phyloP scores from a whole-genome alignment of 2,888 invertebrate species.

The Baccha elongata region DNA sequence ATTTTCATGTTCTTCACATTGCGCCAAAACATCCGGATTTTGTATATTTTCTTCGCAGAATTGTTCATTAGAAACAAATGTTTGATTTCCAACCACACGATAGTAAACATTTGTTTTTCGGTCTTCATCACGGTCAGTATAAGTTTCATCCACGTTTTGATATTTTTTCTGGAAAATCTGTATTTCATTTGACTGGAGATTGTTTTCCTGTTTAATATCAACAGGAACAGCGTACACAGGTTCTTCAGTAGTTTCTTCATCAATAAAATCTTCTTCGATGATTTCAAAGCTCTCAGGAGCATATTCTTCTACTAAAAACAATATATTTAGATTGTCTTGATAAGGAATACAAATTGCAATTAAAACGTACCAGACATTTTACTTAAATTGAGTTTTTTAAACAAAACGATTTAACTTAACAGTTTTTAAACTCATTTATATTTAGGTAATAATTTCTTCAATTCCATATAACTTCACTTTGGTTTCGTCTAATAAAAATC shows the following conservation, averaged over 20 bases:
- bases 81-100: conserved; percentile 62
- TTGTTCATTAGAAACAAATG: conserved; percentile 63
- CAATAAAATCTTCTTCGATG: conserved; percentile 49
- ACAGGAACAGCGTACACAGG: not conserved
- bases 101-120: conserved; percentile 45
- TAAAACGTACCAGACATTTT: no score
- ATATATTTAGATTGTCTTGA: no score
- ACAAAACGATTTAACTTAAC: no score
- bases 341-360: no score
- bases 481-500: no score
- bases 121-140: conserved; percentile 10
- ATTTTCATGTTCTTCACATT: conserved; percentile 1
- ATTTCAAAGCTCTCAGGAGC: conserved; percentile 24
- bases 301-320: conserved; percentile 28
- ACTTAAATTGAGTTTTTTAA: no score
- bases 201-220: conserved; percentile 46
- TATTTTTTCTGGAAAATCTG: not conserved
- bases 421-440: no score
- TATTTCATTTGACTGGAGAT: not conserved
- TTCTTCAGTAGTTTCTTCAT: conserved; percentile 45
- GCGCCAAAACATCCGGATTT: not conserved
- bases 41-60: conserved; percentile 6
- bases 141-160: no score
- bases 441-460: no score
- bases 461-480: no score